These are phyloP conservation scores for Spinus pinus DNA, from an alignment of 2,797 vertebrate genomes.

Conservation along the genomic window DNA sequence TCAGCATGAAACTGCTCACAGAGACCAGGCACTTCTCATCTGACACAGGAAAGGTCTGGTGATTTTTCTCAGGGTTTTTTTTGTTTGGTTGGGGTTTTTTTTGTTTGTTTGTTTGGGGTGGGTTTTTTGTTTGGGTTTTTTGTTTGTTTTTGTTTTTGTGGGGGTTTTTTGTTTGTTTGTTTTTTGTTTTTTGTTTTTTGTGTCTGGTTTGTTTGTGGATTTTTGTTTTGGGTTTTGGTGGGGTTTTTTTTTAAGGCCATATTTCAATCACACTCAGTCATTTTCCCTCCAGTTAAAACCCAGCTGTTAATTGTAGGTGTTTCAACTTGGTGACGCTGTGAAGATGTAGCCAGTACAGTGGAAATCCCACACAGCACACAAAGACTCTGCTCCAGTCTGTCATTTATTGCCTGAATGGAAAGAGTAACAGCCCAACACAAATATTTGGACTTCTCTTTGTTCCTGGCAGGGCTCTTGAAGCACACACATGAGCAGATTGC, in stretches of 20 bases:
- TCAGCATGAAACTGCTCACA: neutral
- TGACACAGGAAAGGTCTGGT: neutral
- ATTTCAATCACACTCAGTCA: neutral
- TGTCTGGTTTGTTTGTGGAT: neutral
- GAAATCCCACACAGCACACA: neutral
- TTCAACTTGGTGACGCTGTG: neutral
- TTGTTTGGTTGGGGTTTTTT: neutral
- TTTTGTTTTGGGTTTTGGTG: neutral
- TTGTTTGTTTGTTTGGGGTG: neutral
- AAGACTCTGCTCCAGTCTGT: neutral
- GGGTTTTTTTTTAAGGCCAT: rapidly evolving
- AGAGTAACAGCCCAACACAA: slow-evolving; percentile 34
- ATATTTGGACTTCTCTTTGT: slow-evolving; percentile 53
- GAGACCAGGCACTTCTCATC: neutral
- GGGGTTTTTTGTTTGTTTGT: too few relatives aligned
- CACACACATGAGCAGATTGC: neutral
- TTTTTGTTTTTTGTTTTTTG: neutral
- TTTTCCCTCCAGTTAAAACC: neutral
- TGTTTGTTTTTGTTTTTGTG: neutral
- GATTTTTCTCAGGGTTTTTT: neutral
- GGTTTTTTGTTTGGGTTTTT: neutral
- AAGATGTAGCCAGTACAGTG: neutral
- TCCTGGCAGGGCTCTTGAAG: neutral
- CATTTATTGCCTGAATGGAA: slow-evolving; percentile 11
- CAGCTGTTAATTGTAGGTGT: neutral